Evolutionary conservation across 2,888 invertebrate species (phyloP).

Genomic region (Drosophila pseudotakahashii): DNA sequence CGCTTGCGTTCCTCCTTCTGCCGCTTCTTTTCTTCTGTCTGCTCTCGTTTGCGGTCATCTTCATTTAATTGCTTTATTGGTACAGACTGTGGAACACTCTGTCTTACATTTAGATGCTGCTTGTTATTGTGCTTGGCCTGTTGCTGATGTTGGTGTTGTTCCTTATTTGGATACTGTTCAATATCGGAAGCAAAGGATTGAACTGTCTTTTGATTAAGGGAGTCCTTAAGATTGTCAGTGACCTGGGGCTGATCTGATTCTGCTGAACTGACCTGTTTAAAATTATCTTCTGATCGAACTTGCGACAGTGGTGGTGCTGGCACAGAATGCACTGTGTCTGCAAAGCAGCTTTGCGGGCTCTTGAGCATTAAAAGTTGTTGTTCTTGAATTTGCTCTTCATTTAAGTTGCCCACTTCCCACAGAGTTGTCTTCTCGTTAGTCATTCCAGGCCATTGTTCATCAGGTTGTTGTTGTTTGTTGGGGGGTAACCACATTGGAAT

Average conservation of each 20-base stretch:
- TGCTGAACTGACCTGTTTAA: not conserved
- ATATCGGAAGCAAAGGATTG: not conserved
- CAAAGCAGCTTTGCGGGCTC: slow-evolving; percentile 32
- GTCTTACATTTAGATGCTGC: slow-evolving; percentile 7
- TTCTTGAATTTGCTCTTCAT: slow-evolving; percentile 65
- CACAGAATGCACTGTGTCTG: slow-evolving; percentile 7
- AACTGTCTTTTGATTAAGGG: not conserved
- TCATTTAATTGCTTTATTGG: slow-evolving; percentile 50
- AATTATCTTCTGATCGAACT: not conserved
- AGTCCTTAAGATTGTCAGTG: not conserved
- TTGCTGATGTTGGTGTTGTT: slow-evolving; percentile 7
- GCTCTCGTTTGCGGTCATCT: slow-evolving; percentile 80
- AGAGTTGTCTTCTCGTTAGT: slow-evolving; percentile 56
- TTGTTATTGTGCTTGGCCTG: slow-evolving; percentile 20
- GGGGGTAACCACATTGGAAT: slow-evolving; percentile 75
- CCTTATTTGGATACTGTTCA: slow-evolving; percentile 16
- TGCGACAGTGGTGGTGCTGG: not conserved
- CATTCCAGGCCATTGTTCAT: slow-evolving; percentile 49
- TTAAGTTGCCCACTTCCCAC: slow-evolving; percentile 71
- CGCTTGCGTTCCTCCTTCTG: slow-evolving; percentile 82
- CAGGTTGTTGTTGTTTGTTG: slow-evolving; percentile 30
- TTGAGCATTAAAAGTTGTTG: slow-evolving; percentile 58
- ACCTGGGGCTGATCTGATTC: slow-evolving; percentile 1
- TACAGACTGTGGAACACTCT: slow-evolving; percentile 35
- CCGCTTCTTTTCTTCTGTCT: slow-evolving; percentile 78